These are phyloP conservation scores for Drosophila bunnanda DNA, from an alignment of 2,888 invertebrate genomes.

Conservation along the genomic window DNA sequence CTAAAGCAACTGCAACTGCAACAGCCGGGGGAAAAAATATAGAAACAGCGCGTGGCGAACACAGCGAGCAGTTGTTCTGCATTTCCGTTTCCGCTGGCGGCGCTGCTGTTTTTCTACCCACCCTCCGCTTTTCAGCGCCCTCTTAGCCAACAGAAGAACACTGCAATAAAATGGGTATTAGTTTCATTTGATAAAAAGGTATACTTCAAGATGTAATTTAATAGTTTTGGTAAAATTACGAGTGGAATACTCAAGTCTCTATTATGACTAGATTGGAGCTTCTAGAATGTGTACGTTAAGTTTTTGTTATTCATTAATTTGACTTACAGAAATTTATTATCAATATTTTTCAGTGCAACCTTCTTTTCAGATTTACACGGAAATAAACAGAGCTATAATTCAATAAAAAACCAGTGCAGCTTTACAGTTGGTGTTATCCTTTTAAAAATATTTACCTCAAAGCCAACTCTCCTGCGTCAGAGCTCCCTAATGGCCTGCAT, in stretches of 20 bases:
- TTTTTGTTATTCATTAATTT: too few species aligned
- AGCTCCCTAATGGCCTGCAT: not conserved
- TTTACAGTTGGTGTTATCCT: not conserved
- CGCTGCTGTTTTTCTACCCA: constrained; percentile 28
- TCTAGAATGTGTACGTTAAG: not conserved
- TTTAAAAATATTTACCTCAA: constrained; percentile 3
- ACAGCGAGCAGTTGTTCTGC: constrained; percentile 68
- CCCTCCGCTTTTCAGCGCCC: not conserved
- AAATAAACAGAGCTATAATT: constrained; percentile 14
- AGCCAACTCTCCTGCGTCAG: not conserved
- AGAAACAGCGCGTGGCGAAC: constrained; percentile 40
- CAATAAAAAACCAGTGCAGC: not conserved
- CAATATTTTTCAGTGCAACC: not conserved
- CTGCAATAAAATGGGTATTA: not conserved
- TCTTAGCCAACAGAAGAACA: not conserved
- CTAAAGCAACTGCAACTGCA: constrained; percentile 6
- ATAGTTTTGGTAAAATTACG: too few species aligned
- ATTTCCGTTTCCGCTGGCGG: constrained; percentile 73
- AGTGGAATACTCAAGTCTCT: too few species aligned
- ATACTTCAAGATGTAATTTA: too few species aligned
- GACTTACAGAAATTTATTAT: not conserved
- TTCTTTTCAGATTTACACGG: not conserved
- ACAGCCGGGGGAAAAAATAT: constrained; percentile 41
- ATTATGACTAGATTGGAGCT: too few species aligned
- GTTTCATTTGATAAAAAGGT: not conserved